Conservation (phyloP, 2,113 vertebrate genomes). For the Romanogobio albipinnatus region DNA sequence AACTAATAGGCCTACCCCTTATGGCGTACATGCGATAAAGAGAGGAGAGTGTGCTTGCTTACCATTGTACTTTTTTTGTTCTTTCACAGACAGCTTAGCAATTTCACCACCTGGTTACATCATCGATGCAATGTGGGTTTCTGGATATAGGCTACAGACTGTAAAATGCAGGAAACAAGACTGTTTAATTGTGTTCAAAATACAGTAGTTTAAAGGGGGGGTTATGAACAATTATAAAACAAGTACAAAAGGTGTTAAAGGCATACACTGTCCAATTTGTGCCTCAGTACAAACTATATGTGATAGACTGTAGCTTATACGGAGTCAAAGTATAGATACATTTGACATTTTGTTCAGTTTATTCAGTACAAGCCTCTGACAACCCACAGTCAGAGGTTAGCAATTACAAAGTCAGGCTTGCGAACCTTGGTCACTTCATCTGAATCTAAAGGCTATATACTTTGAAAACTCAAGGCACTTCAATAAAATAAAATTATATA, state of each 20-base stretch:
- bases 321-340: background rate
- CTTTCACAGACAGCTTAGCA: constrained; percentile 15
- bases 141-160: background rate
- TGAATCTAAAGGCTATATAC: background rate
- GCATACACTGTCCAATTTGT: background rate
- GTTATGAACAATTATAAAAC: background rate
- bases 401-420: background rate
- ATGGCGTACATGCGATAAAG: background rate
- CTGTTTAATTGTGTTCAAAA: background rate
- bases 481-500: too few relatives aligned
- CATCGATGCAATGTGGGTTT: background rate
- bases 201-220: background rate
- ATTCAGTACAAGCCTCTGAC: background rate
- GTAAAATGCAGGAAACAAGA: background rate
- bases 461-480: too few relatives aligned
- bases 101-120: constrained; percentile 16
- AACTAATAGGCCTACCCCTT: background rate
- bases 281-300: too few relatives aligned
- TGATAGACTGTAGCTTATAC: background rate
- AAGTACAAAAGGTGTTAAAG: background rate
- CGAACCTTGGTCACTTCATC: background rate
- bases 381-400: constrained; percentile 14
- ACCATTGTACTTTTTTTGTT: constrained; percentile 1
- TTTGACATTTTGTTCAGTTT: background rate
- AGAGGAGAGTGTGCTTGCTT: constrained; percentile 1